These are phyloP conservation scores for Holothuria glaberrima DNA, from an alignment of 35 echinoderm and acorn worm genomes.

Conservation along the genomic window DNA sequence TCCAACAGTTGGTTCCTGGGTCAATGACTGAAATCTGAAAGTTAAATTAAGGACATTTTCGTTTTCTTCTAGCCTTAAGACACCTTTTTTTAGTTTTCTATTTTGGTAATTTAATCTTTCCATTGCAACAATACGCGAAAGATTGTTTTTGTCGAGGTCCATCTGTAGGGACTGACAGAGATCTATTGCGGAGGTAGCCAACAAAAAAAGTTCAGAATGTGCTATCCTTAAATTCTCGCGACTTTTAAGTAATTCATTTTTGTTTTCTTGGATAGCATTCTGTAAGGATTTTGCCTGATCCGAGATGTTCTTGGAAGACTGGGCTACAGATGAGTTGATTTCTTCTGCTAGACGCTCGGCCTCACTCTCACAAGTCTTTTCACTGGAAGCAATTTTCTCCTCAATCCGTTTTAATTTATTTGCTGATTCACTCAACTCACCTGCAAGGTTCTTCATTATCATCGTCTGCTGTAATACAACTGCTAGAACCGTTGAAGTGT, in stretches of 20 bases:
- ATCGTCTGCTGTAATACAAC: neutral
- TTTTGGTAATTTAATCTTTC: neutral
- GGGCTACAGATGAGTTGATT: neutral
- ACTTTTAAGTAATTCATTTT: neutral
- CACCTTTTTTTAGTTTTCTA: neutral
- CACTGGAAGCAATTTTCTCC: neutral
- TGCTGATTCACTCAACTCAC: neutral
- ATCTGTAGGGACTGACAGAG: neutral
- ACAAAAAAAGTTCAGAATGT: neutral
- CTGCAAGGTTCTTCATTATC: neutral
- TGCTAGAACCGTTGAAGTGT: neutral
- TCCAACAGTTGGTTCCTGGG: neutral
- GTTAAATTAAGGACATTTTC: neutral
- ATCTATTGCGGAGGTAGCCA: neutral
- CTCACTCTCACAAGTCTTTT: neutral
- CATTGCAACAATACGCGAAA: neutral
- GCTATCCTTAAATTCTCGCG: neutral
- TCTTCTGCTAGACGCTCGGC: neutral
- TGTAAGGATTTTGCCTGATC: neutral
- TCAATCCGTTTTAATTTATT: neutral
- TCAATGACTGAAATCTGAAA: neutral
- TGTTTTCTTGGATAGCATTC: neutral
- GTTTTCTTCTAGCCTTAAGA: neutral
- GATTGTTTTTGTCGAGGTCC: neutral
- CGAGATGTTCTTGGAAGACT: neutral